phyloP scores from a whole-genome alignment of 2,797 vertebrate species.

The Mormyrops boulengeri region DNA sequence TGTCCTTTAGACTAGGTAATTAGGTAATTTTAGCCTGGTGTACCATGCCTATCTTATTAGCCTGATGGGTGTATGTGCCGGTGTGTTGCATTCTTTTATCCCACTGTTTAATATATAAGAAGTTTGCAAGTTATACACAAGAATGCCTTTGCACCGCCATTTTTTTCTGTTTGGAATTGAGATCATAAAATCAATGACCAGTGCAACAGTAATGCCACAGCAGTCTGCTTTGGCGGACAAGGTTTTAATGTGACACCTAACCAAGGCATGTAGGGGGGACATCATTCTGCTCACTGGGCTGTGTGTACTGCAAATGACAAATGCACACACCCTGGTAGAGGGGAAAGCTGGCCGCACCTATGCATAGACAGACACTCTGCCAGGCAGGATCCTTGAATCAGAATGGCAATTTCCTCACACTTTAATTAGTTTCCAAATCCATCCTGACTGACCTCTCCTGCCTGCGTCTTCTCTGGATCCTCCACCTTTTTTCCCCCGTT shows the following conservation, averaged over 20 bases:
- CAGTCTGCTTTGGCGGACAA: background rate
- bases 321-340: background rate
- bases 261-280: background rate
- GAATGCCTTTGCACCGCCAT: background rate
- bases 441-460: background rate
- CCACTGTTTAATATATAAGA: background rate
- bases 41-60: background rate
- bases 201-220: background rate
- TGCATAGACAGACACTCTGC: background rate
- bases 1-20: background rate
- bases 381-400: background rate
- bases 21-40: background rate
- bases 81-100: background rate
- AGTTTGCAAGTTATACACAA: background rate
- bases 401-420: background rate
- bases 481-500: background rate
- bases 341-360: background rate
- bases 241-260: background rate
- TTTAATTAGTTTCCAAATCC: slow-evolving; percentile 7
- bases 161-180: background rate
- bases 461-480: background rate
- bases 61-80: background rate
- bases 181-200: background rate
- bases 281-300: background rate
- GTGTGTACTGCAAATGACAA: background rate